Percentiles rank a stretch among this genome's conserved stretches.
Conservation (phyloP, 1,140 invertebrate species). For the Stegodyphus dumicola region DNA sequence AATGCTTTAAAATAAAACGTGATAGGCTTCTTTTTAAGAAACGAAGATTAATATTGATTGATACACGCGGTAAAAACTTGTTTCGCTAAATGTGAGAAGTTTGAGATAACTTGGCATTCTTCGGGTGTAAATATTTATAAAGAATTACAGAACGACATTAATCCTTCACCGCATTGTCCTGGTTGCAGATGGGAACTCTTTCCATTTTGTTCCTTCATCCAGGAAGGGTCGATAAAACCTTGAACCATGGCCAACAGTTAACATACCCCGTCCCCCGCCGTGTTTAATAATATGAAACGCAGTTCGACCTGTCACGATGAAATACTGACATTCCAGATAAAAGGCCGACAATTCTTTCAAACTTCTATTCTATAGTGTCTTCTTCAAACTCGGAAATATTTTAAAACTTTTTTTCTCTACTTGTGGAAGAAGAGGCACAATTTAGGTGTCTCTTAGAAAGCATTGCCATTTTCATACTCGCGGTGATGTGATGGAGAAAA, state of each 20-base stretch:
- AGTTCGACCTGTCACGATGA: conserved; percentile 30
- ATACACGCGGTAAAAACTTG: too few species aligned
- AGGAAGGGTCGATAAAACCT: conserved; percentile 48
- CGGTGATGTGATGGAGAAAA: too few species aligned
- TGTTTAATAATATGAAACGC: conserved; percentile 47
- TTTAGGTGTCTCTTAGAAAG: too few species aligned
- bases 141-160: neutral
- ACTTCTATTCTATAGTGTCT: neutral
- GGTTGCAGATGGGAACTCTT: neutral
- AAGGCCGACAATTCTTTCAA: neutral
- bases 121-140: neutral
- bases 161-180: conserved; percentile 17
- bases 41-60: too few species aligned
- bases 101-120: too few species aligned
- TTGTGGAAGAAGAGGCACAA: too few species aligned
- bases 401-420: neutral
- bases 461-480: too few species aligned
- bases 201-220: conserved; percentile 15
- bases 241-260: conserved; percentile 41
- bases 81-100: too few species aligned
- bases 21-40: too few species aligned
- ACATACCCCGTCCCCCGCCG: conserved; percentile 30
- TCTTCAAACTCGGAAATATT: neutral
- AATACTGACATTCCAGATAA: neutral
- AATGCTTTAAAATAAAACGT: too few species aligned